Conservation (phyloP, 2,113 vertebrate genomes). For the Helogale parvula region DNA sequence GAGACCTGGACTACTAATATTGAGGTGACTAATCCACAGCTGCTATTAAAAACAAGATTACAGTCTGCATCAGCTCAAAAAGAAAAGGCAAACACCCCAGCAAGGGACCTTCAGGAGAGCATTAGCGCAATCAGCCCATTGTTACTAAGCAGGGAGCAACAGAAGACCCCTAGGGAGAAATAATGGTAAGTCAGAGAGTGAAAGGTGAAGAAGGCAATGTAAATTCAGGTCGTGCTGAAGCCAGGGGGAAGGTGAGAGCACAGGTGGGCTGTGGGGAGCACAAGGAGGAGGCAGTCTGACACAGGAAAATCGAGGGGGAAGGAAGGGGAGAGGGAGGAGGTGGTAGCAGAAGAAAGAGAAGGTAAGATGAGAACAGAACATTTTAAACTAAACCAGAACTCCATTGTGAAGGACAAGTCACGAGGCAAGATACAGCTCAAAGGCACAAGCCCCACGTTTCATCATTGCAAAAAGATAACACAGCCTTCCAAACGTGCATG, state of each 20-base stretch:
- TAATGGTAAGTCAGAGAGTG: not conserved
- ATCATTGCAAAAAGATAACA: conserved; percentile 72
- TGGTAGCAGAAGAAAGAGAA: conserved; percentile 70
- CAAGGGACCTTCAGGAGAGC: not conserved
- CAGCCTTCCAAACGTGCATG: conserved; percentile 44
- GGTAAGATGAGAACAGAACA: conserved; percentile 74
- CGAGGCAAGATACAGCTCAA: conserved; percentile 71
- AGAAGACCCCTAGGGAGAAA: not conserved
- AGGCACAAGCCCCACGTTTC: conserved; percentile 65
- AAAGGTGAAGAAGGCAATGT: conserved; percentile 50
- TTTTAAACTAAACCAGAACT: conserved; percentile 73
- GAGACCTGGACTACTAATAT: conserved; percentile 27
- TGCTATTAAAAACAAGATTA: conserved; percentile 65
- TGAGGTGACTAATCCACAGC: conserved; percentile 52
- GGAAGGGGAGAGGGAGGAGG: conserved; percentile 62
- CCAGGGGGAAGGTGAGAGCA: conserved; percentile 40
- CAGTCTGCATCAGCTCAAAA: not conserved
- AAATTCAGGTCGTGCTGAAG: conserved; percentile 67
- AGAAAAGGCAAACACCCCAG: conserved; percentile 35
- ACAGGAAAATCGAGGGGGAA: conserved; percentile 64
- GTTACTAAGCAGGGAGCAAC: conserved; percentile 19
- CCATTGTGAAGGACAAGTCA: conserved; percentile 82
- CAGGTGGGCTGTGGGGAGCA: conserved; percentile 66
- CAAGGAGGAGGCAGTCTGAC: conserved; percentile 73
- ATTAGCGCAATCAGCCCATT: not conserved